Conservation (phyloP, 2,113 vertebrate genomes). For the Genyomyrus donnyi region DNA sequence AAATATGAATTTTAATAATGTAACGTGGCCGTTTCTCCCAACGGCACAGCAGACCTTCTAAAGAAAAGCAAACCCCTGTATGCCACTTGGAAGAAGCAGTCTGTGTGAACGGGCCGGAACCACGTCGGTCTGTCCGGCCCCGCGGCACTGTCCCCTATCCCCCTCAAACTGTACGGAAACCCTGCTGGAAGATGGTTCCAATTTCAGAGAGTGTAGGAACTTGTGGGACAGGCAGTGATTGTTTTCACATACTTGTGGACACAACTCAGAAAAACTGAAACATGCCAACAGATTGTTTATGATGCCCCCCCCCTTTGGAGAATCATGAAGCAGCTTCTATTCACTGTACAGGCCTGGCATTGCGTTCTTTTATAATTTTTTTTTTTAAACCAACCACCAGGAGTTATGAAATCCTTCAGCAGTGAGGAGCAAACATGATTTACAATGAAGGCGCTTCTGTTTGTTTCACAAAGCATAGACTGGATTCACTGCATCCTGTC, state of each 20-base stretch:
- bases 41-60: not conserved
- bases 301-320: slow-evolving; percentile 30
- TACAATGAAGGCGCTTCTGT: slow-evolving; percentile 10
- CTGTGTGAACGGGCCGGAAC: not conserved
- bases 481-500: not conserved
- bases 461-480: not conserved
- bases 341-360: not conserved
- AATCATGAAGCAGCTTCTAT: slow-evolving; percentile 13
- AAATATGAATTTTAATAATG: not conserved
- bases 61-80: not conserved
- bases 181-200: slow-evolving; percentile 23
- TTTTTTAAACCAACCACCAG: not conserved
- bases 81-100: not conserved
- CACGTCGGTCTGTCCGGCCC: not conserved
- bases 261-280: slow-evolving; percentile 21
- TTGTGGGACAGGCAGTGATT: slow-evolving; percentile 29
- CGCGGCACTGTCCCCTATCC: slow-evolving; percentile 19
- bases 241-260: slow-evolving; percentile 42
- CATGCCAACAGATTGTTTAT: slow-evolving; percentile 36
- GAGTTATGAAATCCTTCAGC: not conserved
- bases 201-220: slow-evolving; percentile 1
- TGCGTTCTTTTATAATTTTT: not conserved
- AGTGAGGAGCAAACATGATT: slow-evolving; percentile 25
- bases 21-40: not conserved
- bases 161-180: slow-evolving; percentile 19